Conservation (phyloP, 2,888 invertebrate genomes). For the Therioaphis trifolii region DNA sequence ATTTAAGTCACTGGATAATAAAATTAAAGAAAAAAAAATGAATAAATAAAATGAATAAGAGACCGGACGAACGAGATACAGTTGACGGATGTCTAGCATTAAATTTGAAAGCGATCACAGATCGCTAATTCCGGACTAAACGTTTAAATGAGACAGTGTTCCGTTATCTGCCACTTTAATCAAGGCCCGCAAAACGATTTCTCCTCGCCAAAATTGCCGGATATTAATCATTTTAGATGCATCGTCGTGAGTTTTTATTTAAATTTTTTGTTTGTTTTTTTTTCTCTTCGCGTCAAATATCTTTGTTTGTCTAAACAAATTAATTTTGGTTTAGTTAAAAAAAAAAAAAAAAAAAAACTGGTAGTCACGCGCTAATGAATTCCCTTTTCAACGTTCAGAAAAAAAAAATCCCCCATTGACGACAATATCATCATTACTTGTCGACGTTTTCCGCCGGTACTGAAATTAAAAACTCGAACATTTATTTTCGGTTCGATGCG, state of each 20-base stretch:
- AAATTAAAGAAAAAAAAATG: slow-evolving; percentile 4
- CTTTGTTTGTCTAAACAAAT: not conserved
- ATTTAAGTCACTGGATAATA: slow-evolving; percentile 49
- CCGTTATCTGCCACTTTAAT: slow-evolving; percentile 15
- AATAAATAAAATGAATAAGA: not conserved
- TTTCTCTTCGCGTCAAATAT: not conserved
- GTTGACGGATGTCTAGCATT: slow-evolving; percentile 50
- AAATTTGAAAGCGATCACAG: slow-evolving; percentile 56
- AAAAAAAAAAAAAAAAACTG: not conserved
- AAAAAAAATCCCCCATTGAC: not conserved
- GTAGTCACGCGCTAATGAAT: not conserved
- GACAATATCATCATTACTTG: no score
- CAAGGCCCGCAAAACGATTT: slow-evolving; percentile 33
- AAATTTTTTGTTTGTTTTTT: slow-evolving; percentile 5
- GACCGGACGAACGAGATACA: slow-evolving; percentile 37
- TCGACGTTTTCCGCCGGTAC: no score
- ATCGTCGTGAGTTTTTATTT: slow-evolving; percentile 15
- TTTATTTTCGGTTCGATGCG: no score
- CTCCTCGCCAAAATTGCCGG: slow-evolving; percentile 23
- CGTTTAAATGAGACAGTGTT: slow-evolving; percentile 43
- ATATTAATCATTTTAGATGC: slow-evolving; percentile 42
- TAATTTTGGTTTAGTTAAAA: not conserved
- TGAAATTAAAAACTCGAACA: no score
- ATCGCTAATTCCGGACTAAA: slow-evolving; percentile 56
- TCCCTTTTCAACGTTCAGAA: not conserved